Evolutionary conservation across 2,113 vertebrate genomes (phyloP), one percentile per base, ranked within the genome.

Genomic region (Sturnira hondurensis): DNA sequence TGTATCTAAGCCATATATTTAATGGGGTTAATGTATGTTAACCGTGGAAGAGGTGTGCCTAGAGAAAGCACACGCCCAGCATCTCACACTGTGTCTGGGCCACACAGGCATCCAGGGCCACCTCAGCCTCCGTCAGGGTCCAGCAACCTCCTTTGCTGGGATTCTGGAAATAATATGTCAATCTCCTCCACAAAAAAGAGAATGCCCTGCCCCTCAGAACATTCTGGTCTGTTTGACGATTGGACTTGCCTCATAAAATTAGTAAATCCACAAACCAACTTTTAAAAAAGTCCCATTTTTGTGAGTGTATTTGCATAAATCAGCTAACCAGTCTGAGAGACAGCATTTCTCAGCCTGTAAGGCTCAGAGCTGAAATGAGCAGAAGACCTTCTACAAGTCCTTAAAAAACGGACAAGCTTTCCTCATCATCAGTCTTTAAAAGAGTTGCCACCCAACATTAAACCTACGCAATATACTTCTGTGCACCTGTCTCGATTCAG

Each of bases 231-330:
- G 22, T 24, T 31, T 85, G 45, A 54, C 54, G 89, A 70, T 5
- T 80, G 20, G 61, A 90, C 80, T 96, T 7, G 9, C 54, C 89
- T 85, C 84, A 87, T 47, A 93, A 97, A 96, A 96, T 54, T 77
- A 88, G 90, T 54, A 94, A 58, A 77, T 70, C 67, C 65, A 88
- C 36, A 95, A 80, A 95, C 12, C 8, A 65, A 87, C 81, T 93
- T 95, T 93, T 38, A 96, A n/a, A n/a, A n/a, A n/a, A 82, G 89
- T 80, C 58, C 68, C 50, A 91, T 91, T 85, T 91, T n/a, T 63
- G 20, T 92, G 26, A 84, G 85, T 83, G 91, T 84, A 84, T 61
- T 81, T 85, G 84, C n/a, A 67, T 45, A 84, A 33, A 95, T 92
- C 70, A 78, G 58, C 61, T 83, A 61, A 78, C 47, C 58, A 91